Evolutionary conservation across 2,797 vertebrate genomes (phyloP), one percentile per base, ranked within the genome.

Genomic region (Megalops cyprinoides): DNA sequence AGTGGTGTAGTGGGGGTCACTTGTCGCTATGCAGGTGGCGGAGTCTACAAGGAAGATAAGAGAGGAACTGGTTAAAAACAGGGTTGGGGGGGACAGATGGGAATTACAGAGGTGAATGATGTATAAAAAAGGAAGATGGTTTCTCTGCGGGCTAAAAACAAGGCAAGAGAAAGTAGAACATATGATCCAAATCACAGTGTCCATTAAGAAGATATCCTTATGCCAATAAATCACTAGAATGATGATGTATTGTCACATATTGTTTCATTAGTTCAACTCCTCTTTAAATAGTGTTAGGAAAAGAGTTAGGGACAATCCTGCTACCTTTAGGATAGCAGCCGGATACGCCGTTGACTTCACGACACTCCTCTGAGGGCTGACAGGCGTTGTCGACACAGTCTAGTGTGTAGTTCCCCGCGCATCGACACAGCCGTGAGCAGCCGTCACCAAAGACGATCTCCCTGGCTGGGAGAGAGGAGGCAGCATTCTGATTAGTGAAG

Each of bases 321-420:
- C 3, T 76, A 95, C 94, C 93, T 94, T 94, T 94, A 60, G 91
- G 93, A 84, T 94, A 92, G 87, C 94, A 95, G 82, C 90, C 90
- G 9, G 87, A 1, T 56, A 91, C 85, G 44, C 93, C 93, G 46
- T 88, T 88, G 44, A 92, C 83, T 12, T 93, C 84, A 0, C 88
- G 89, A 84, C 94, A 95, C 85, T 95, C 94, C 85, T 95, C 94
- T 76, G 87, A 90, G 67, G 92, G 80, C 20, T 88, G 85, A 84
- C 94, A 95, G 81, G 87, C 87, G 85, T 92, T 94, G 83, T 92
- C 92, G 76, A 93, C 91, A 87, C 94, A 95, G 65, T 89, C 82
- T 65, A 94, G 80, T 48, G 90, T 93, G 89, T 94, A 94, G 90
- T 95, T 94, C 20, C 94, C 93, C 6, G 20, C 88, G 88, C 93